Percentiles rank a stretch among this genome's conserved stretches.
phyloP scores from a whole-genome alignment of 2,797 vertebrate species.

The Pseudochaenichthys georgianus region DNA sequence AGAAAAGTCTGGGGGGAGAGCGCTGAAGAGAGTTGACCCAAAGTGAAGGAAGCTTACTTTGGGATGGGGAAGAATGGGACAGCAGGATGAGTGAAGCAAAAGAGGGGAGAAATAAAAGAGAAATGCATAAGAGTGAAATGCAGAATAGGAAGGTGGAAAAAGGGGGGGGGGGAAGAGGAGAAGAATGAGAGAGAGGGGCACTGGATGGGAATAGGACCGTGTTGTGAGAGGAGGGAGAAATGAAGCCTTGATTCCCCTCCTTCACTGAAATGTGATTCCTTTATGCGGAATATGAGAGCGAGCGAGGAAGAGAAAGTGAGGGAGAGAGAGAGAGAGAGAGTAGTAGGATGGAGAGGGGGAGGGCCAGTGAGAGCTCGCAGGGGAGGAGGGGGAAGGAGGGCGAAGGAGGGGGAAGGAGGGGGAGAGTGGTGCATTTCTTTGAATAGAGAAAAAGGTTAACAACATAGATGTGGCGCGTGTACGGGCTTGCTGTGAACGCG shows the following conservation, averaged over 20 bases:
- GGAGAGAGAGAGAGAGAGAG: constrained; percentile 27
- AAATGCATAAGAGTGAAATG: constrained; percentile 32
- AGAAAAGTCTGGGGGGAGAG: constrained; percentile 30
- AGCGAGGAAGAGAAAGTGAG: constrained; percentile 60
- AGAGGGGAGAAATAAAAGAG: constrained; percentile 22
- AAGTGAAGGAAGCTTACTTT: constrained; percentile 62
- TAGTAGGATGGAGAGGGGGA: constrained; percentile 44
- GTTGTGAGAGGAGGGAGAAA: constrained; percentile 48
- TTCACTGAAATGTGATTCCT: constrained; percentile 82
- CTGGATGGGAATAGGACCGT: constrained; percentile 20
- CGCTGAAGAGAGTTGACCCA: constrained; percentile 44
- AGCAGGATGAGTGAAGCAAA: constrained; percentile 5
- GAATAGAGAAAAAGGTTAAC: constrained; percentile 72
- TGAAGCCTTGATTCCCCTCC: constrained; percentile 68
- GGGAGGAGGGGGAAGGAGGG: too few relatives aligned
- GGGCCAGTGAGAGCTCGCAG: constrained; percentile 48
- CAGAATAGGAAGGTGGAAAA: constrained; percentile 5
- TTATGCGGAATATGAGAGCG: constrained; percentile 81
- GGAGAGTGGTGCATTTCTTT: constrained; percentile 70
- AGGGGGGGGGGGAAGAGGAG: not conserved
- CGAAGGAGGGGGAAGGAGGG: constrained; percentile 28
- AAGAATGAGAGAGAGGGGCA: constrained; percentile 13
- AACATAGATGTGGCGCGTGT: constrained; percentile 59
- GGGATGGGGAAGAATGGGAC: constrained; percentile 19
- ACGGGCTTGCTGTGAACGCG: constrained; percentile 24